These are phyloP conservation scores for Cyclargus thomasi DNA, from an alignment of 1,140 invertebrate species.

Conservation along the genomic window DNA sequence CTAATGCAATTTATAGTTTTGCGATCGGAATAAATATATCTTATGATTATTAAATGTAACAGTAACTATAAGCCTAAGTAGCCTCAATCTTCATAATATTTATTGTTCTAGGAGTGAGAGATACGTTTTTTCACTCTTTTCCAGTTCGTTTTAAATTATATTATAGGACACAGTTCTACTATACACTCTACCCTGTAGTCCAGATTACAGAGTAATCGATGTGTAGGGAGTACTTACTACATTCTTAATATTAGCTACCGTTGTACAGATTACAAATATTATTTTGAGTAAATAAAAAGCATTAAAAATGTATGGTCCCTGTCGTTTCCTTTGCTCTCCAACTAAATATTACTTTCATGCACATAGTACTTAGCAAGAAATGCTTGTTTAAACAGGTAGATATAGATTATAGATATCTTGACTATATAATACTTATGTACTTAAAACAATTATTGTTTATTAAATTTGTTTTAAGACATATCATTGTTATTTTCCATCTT, in stretches of 20 bases:
- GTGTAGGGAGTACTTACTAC: slow-evolving; percentile 31
- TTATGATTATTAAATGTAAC: background rate
- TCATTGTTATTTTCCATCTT: too few species aligned
- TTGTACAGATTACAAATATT: slow-evolving; percentile 51
- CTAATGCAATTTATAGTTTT: slow-evolving; percentile 1
- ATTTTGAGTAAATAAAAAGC: slow-evolving; percentile 62
- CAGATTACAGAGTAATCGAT: slow-evolving; percentile 45
- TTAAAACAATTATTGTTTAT: too few species aligned
- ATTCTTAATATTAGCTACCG: slow-evolving; percentile 45
- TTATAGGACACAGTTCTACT: background rate
- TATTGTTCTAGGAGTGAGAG: slow-evolving; percentile 2
- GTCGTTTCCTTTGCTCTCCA: background rate
- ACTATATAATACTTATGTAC: too few species aligned
- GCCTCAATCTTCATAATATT: background rate
- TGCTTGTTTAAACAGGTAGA: too few species aligned
- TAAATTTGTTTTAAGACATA: too few species aligned
- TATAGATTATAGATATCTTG: too few species aligned
- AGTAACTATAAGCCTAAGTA: background rate
- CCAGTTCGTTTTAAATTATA: slow-evolving; percentile 5
- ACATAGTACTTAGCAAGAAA: too few species aligned
- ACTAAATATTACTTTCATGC: too few species aligned
- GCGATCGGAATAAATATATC: background rate
- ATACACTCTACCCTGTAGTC: slow-evolving; percentile 53
- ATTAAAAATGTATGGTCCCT: slow-evolving; percentile 28
- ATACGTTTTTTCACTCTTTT: background rate